Conservation (phyloP, 2,888 invertebrate genomes). For the Drosophila pseudotalamancana region DNA sequence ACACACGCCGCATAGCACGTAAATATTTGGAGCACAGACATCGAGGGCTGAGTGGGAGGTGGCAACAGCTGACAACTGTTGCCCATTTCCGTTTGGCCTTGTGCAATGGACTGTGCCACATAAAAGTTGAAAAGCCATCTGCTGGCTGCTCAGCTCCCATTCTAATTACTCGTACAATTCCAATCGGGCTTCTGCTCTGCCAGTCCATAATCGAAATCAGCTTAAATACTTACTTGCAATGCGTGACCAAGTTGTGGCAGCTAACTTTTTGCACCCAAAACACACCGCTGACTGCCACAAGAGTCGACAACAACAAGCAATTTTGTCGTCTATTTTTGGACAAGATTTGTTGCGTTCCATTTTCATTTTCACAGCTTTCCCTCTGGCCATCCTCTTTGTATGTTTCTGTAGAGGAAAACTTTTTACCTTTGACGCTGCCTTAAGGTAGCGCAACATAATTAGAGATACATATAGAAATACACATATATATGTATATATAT, state of each 20-base stretch:
- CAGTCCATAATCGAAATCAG: conserved; percentile 52
- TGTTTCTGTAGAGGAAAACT: conserved; percentile 42
- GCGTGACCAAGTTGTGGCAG: conserved; percentile 62
- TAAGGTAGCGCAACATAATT: conserved; percentile 67
- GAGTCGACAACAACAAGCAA: conserved; percentile 52
- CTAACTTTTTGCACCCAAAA: conserved; percentile 55
- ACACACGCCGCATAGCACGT: conserved; percentile 56
- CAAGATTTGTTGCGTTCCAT: conserved; percentile 74
- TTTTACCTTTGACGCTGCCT: conserved; percentile 72
- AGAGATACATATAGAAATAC: conserved; percentile 40
- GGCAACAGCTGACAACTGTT: conserved; percentile 59
- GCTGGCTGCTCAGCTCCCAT: background rate
- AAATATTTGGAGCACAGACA: conserved; percentile 59
- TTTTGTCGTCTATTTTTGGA: conserved; percentile 66
- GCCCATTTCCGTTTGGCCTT: conserved; percentile 63
- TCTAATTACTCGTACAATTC: background rate
- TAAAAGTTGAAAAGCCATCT: conserved; percentile 39
- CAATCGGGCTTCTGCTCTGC: background rate
- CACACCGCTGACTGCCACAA: conserved; percentile 20
- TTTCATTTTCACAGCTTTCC: conserved; percentile 64
- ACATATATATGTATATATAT: conserved; percentile 6
- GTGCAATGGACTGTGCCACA: conserved; percentile 49
- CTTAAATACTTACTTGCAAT: conserved; percentile 61
- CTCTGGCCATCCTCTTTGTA: conserved; percentile 18
- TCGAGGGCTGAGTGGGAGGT: background rate